Evolutionary conservation across 2,113 vertebrate species (phyloP), one percentile per base, ranked within the genome.

Genomic region (Chionodraco myersi): DNA sequence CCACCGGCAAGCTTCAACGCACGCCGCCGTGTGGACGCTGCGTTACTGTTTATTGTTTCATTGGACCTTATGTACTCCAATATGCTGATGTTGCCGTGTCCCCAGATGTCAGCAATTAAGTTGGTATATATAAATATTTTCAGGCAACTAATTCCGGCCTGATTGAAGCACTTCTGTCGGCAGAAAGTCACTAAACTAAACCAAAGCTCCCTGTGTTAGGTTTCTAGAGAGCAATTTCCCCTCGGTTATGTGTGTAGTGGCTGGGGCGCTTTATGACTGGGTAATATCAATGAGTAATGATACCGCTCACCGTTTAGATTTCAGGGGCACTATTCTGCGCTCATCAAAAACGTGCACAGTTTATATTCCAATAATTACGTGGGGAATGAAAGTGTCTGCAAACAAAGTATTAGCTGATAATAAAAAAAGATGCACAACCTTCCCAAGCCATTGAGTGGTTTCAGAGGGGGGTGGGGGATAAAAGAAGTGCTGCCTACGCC

Each of bases 211-310:
- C 1, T 72, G n/a, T 72, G 45, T 59, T 56, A 14, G 18, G 14
- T 72, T 86, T 61, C 56, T n/a, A 34, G 16, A 61, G 58, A 66
- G 41, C 52, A 58, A 41, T 77, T 85, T 76, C 56, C 36, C 48
- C 52, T 56, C 57, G 14, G 21, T 74, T 53, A 15, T 48, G 44
- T 65, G 59, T 75, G 10, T 41, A 72, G 68, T 63, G 44, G 65
- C 63, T 57, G 53, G 54, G 77, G 77, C 75, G 18, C 61, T 77
- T 75, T 51, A 60, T 30, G 44, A 26, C 86, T 21, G 68, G 18
- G 68, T 51, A 73, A 83, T 83, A 75, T 85, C 65, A 79, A 15
- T 88, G 77, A 92, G 77, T 86, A 82, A 92, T 85, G 73, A 67
- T 60, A 13, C 64, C 14, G 70, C 53, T 80, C 9, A 5, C 53